Conservation (phyloP, 2,113 vertebrate genomes). For the Coregonus clupeaformis region DNA sequence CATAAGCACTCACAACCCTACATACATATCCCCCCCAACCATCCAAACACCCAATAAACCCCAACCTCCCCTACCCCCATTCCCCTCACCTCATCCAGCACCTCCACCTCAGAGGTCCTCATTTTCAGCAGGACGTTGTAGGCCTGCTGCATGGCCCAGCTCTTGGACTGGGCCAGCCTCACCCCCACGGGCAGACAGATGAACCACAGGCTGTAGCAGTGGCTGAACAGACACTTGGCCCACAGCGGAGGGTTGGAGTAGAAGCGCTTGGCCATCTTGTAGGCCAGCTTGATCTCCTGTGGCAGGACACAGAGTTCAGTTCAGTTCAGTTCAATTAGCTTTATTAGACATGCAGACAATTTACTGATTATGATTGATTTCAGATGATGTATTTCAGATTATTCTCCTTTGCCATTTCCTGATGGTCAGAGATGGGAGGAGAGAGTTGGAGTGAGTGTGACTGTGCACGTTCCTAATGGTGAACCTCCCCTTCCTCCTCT, state of each 20-base stretch:
- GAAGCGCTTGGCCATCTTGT: constrained; percentile 89
- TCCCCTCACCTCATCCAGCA: constrained; percentile 87
- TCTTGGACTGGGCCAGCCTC: constrained; percentile 84
- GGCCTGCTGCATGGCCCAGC: constrained; percentile 88
- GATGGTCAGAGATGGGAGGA: neutral
- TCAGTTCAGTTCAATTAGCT: neutral
- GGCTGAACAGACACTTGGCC: constrained; percentile 94
- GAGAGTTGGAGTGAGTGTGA: neutral
- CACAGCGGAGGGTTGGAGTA: constrained; percentile 84
- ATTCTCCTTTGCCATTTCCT: neutral
- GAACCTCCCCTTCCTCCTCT: too few species aligned
- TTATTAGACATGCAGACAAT: neutral
- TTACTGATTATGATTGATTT: too few species aligned
- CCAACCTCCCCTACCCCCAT: too few species aligned
- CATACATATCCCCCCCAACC: too few species aligned
- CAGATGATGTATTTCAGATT: neutral
- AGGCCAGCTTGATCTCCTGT: constrained; percentile 95
- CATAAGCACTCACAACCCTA: too few species aligned
- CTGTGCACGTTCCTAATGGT: neutral
- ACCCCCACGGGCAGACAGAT: constrained; percentile 92
- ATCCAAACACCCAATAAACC: too few species aligned
- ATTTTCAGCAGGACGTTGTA: constrained; percentile 91
- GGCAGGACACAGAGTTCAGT: constrained; percentile 2
- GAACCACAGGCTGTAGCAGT: constrained; percentile 98
- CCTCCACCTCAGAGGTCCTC: constrained; percentile 89